These are phyloP conservation scores for Brachypalpus laphriformis DNA, from an alignment of 2,888 invertebrate species.

Conservation along the genomic window DNA sequence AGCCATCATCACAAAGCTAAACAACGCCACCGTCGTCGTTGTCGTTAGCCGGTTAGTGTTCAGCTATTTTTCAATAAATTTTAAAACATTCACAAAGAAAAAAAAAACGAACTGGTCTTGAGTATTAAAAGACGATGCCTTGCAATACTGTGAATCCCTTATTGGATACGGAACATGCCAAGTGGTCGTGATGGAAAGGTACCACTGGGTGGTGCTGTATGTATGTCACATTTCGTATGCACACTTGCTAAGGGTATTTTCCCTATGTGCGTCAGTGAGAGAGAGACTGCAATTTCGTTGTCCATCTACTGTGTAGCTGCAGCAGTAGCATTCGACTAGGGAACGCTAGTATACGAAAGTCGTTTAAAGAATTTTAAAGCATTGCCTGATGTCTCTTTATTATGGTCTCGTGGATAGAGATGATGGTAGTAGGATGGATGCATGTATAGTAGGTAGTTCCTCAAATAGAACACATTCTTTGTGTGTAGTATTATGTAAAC, in stretches of 20 bases:
- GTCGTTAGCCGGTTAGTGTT: slow-evolving; percentile 35
- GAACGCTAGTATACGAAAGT: slow-evolving; percentile 20
- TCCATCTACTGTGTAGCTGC: slow-evolving; percentile 15
- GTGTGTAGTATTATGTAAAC: slow-evolving; percentile 37
- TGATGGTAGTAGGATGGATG: neutral
- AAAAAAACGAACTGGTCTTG: slow-evolving; percentile 34
- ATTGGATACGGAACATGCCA: slow-evolving; percentile 66
- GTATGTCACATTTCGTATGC: slow-evolving; percentile 66
- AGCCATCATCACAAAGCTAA: slow-evolving; percentile 41
- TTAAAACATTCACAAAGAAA: slow-evolving; percentile 52
- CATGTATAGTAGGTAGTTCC: slow-evolving; percentile 21
- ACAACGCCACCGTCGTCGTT: slow-evolving; percentile 12
- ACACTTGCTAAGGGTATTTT: slow-evolving; percentile 34
- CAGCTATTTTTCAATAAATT: slow-evolving; percentile 69
- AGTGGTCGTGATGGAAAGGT: slow-evolving; percentile 55
- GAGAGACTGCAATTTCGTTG: slow-evolving; percentile 55
- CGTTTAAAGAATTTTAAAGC: slow-evolving; percentile 67
- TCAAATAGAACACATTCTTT: slow-evolving; percentile 50
- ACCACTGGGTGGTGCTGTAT: slow-evolving; percentile 42
- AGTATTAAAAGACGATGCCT: slow-evolving; percentile 64
- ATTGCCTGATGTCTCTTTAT: slow-evolving; percentile 44
- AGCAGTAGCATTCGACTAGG: neutral
- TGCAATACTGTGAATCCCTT: slow-evolving; percentile 62
- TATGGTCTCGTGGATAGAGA: slow-evolving; percentile 41
- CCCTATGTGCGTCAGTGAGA: slow-evolving; percentile 22